A percentile compares a stretch with the other conserved stretches of the same genome.
Conservation (phyloP, 37 sponge, comb jelly and placozoan genomes). For the Aplysina aerophoba region DNA sequence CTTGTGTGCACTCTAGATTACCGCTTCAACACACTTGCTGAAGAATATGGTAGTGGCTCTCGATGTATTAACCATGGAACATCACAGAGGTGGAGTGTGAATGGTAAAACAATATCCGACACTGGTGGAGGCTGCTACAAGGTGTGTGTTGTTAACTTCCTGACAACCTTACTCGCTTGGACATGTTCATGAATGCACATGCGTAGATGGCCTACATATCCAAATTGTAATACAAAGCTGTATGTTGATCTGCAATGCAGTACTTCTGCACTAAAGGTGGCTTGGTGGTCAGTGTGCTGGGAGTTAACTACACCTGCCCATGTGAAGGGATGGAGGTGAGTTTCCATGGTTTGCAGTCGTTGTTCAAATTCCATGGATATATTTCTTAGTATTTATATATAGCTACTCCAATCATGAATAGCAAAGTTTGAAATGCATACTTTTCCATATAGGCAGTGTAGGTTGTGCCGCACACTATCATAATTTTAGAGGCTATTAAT, state of each 20-base stretch:
- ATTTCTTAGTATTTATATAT: too few species aligned
- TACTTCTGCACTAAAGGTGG: background rate
- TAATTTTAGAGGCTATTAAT: too few species aligned
- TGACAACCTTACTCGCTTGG: too few species aligned
- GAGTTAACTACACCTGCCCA: background rate
- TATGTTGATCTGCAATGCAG: background rate
- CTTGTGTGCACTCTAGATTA: background rate
- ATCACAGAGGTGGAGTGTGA: background rate
- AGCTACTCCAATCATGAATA: too few species aligned
- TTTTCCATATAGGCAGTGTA: too few species aligned
- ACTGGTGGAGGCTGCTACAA: constrained; percentile 1
- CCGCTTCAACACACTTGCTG: background rate
- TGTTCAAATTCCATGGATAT: too few species aligned
- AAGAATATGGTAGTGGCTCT: background rate
- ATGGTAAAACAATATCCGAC: background rate
- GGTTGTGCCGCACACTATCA: too few species aligned
- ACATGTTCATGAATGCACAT: too few species aligned
- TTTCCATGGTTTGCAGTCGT: too few species aligned
- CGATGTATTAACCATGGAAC: constrained; percentile 4
- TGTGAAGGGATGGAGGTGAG: constrained; percentile 9
- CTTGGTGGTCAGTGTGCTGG: background rate
- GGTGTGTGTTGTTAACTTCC: too few species aligned
- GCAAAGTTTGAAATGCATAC: too few species aligned
- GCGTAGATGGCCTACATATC: background rate
- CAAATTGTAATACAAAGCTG: background rate